Evolutionary conservation across 2,797 vertebrate species (phyloP).

Genomic region (Phrynocephalus guinanensis): DNA sequence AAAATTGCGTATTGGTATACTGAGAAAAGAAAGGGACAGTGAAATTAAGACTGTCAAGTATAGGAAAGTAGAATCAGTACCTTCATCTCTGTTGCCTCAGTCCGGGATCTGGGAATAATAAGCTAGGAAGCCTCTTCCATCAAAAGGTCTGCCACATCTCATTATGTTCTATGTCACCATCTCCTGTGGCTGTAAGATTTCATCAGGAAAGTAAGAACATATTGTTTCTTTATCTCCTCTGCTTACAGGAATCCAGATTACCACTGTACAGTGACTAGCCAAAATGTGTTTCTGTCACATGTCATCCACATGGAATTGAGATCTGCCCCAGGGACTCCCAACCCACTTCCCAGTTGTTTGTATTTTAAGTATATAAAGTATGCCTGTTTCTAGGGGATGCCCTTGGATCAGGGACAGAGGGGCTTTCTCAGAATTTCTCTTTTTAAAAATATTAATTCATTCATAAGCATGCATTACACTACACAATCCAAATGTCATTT

Average conservation of each 20-base stretch:
- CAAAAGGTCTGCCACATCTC: not conserved
- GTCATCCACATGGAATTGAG: too few relatives aligned
- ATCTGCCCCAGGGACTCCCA: too few relatives aligned
- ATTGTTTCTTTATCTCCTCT: not conserved
- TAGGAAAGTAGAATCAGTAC: not conserved
- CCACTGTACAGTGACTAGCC: not conserved
- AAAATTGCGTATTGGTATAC: not conserved
- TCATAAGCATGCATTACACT: too few relatives aligned
- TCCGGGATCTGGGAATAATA: not conserved
- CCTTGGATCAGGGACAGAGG: too few relatives aligned
- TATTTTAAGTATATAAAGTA: not conserved
- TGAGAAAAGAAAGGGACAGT: not conserved
- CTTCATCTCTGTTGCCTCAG: not conserved
- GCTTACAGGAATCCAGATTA: not conserved
- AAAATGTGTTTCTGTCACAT: not conserved
- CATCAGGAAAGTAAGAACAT: not conserved
- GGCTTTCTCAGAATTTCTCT: too few relatives aligned
- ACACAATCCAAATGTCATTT: too few relatives aligned
- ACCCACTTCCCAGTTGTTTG: not conserved
- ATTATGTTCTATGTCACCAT: not conserved
- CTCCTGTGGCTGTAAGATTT: not conserved
- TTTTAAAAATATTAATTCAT: too few relatives aligned
- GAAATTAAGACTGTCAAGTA: not conserved
- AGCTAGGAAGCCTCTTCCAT: too few relatives aligned
- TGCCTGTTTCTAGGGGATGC: too few relatives aligned